These are phyloP conservation scores for Lypha dubia DNA, from an alignment of 2,888 invertebrate genomes.

Conservation along the genomic window DNA sequence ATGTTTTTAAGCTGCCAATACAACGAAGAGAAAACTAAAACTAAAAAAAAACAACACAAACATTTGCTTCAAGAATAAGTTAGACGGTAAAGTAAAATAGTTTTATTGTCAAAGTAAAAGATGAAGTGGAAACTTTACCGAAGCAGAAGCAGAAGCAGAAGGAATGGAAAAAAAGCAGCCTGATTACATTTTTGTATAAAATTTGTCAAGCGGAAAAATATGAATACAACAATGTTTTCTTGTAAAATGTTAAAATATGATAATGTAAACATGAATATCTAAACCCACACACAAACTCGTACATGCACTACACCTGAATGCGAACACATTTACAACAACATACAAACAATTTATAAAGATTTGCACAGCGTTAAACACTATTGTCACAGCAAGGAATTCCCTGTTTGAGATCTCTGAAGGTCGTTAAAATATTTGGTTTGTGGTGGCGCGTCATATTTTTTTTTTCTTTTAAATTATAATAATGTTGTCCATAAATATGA, in stretches of 20 bases:
- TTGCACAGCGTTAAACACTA: conserved; percentile 26
- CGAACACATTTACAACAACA: background rate
- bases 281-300: background rate
- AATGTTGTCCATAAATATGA: background rate
- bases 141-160: conserved; percentile 11
- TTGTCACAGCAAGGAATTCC: conserved; percentile 36
- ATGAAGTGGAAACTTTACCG: conserved; percentile 39
- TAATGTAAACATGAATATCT: conserved; percentile 46
- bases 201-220: conserved; percentile 66
- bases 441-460: background rate
- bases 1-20: conserved; percentile 33
- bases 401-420: conserved; percentile 39
- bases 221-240: conserved; percentile 56
- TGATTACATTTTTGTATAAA: conserved; percentile 52
- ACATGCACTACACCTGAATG: background rate
- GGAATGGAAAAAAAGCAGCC: background rate
- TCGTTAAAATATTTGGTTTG: conserved; percentile 30
- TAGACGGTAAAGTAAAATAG: conserved; percentile 22
- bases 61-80: conserved; percentile 2
- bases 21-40: conserved; percentile 8
- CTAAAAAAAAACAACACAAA: conserved; percentile 1
- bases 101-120: conserved; percentile 52
- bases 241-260: conserved; percentile 59
- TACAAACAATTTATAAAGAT: conserved; percentile 4
- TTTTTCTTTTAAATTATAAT: too few species aligned